phyloP scores from a whole-genome alignment of 2,113 vertebrate species.

The Anolis carolinensis region DNA sequence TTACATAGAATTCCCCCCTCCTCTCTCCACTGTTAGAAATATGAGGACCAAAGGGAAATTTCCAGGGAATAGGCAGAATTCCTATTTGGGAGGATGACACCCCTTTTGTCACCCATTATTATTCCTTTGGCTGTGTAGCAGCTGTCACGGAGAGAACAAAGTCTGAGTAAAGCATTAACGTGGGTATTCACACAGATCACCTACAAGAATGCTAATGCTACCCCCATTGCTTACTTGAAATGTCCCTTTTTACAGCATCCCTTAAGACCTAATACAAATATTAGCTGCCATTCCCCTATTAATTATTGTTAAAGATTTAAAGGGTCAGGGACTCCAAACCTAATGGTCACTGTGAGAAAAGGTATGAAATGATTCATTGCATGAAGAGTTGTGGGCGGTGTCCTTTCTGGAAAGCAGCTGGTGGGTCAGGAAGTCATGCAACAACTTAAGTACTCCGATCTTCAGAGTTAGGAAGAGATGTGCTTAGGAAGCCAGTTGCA shows the following conservation, averaged over 20 bases:
- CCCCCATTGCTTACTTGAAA: conserved; percentile 61
- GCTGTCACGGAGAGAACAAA: conserved; percentile 53
- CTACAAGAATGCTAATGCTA: conserved; percentile 65
- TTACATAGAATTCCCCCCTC: no score
- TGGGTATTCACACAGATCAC: conserved; percentile 62
- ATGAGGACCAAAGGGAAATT: no score
- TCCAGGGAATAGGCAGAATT: no score
- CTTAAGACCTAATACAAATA: conserved; percentile 73
- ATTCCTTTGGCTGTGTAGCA: conserved; percentile 35
- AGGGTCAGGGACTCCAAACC: conserved; percentile 79
- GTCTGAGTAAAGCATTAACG: conserved; percentile 76
- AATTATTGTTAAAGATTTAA: conserved; percentile 85
- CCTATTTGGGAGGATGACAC: no score
- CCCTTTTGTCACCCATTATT: no score
- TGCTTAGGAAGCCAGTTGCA: neutral
- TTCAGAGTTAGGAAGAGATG: neutral
- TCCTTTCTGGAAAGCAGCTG: conserved; percentile 71
- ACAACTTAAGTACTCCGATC: neutral
- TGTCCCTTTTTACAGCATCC: conserved; percentile 41
- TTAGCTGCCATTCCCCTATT: conserved; percentile 77
- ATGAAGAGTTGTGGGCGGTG: conserved; percentile 47
- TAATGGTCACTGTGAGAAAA: conserved; percentile 80
- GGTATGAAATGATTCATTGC: conserved; percentile 62
- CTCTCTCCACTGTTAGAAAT: no score
- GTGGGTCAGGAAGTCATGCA: neutral